A percentile compares a stretch with the other conserved stretches of the same genome.
Conservation (phyloP, 2,797 vertebrate species). For the Fistularia tabacaria region DNA sequence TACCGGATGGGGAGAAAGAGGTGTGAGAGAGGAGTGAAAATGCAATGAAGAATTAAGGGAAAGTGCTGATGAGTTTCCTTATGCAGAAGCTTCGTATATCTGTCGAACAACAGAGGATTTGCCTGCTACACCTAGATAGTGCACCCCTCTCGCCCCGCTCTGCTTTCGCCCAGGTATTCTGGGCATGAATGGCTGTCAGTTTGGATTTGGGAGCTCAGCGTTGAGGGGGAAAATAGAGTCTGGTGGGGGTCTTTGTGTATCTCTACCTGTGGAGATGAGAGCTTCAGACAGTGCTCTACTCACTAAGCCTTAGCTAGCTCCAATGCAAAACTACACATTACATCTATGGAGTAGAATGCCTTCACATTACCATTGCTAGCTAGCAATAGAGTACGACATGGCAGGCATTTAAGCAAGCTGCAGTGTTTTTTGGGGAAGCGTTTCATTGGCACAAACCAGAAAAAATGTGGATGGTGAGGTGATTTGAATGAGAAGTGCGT, state of each 20-base stretch:
- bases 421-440: slow-evolving; percentile 39
- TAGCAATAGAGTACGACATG: slow-evolving; percentile 17
- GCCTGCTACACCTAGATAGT: slow-evolving; percentile 79
- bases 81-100: slow-evolving; percentile 59
- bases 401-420: slow-evolving; percentile 17
- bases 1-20: slow-evolving; percentile 9
- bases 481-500: slow-evolving; percentile 65
- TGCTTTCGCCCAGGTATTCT: slow-evolving; percentile 76
- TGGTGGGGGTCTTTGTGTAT: slow-evolving; percentile 72
- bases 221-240: slow-evolving; percentile 71
- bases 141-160: slow-evolving; percentile 36
- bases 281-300: slow-evolving; percentile 48
- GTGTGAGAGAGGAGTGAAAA: slow-evolving; percentile 38
- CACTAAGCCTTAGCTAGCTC: slow-evolving; percentile 44
- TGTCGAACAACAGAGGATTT: slow-evolving; percentile 72
- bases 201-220: slow-evolving; percentile 77
- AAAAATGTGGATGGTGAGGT: slow-evolving; percentile 55
- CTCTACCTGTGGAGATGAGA: slow-evolving; percentile 69
- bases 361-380: slow-evolving; percentile 36
- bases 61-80: slow-evolving; percentile 70
- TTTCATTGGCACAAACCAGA: slow-evolving; percentile 41
- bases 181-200: slow-evolving; percentile 79
- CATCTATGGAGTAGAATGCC: slow-evolving; percentile 17
- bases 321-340: slow-evolving; percentile 30
- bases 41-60: slow-evolving; percentile 31